Conservation (phyloP, 2,797 vertebrate genomes). For the Peromyscus eremicus region DNA sequence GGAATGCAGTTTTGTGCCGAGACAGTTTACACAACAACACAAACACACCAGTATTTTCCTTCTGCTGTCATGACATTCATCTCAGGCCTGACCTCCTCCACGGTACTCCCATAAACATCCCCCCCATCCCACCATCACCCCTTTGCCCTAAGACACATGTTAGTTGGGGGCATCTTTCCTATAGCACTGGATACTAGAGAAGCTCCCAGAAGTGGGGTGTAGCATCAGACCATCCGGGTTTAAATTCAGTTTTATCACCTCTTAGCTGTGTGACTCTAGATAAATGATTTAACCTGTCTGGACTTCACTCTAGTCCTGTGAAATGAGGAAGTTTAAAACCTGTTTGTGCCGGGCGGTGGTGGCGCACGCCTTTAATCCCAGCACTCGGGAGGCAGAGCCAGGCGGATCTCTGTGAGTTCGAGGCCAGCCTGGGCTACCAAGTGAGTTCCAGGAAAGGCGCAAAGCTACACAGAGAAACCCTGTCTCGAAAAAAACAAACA, state of each 20-base stretch:
- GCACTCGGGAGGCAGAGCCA: no score
- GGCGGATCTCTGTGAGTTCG: no score
- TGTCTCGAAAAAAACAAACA: no score
- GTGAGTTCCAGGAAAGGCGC: no score
- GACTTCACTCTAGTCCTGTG: not conserved
- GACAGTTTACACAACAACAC: not conserved
- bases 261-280: conserved; percentile 42
- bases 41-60: not conserved
- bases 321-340: conserved; percentile 21
- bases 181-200: not conserved
- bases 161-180: not conserved
- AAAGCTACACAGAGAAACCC: no score
- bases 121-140: fast-evolving
- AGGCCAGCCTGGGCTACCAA: no score
- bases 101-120: not conserved
- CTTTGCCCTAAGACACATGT: not conserved
- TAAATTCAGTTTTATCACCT: not conserved
- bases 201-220: not conserved
- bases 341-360: no score
- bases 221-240: not conserved
- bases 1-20: not conserved
- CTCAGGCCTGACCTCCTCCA: not conserved
- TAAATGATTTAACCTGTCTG: conserved; percentile 23
- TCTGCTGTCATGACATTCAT: not conserved
- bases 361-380: no score